Percentiles rank a stretch among this genome's conserved stretches.
Conservation (phyloP, 2,888 invertebrate species). For the Cephus spinipes region DNA sequence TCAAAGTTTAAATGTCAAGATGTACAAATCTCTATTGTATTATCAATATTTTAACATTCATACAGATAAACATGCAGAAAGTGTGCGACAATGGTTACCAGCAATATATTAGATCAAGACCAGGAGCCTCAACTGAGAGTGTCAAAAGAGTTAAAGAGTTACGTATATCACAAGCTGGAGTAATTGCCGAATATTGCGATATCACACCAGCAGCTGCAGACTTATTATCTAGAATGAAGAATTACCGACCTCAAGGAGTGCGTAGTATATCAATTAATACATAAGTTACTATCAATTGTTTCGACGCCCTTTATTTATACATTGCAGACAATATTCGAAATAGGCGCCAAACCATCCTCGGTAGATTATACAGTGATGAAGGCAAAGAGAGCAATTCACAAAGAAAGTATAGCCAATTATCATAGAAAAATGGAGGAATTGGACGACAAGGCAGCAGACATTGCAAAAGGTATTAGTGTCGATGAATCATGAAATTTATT, state of each 20-base stretch:
- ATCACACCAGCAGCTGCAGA: conserved; percentile 40
- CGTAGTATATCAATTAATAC: conserved; percentile 55
- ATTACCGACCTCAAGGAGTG: conserved; percentile 81
- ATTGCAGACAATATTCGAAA: conserved; percentile 92
- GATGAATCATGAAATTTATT: not conserved
- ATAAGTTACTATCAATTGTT: not conserved
- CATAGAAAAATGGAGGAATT: conserved; percentile 64
- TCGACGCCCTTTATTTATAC: not conserved
- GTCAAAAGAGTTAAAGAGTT: conserved; percentile 86
- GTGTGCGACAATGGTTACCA: conserved; percentile 91
- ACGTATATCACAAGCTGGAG: conserved; percentile 69
- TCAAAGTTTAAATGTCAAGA: conserved; percentile 3
- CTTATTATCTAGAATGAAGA: conserved; percentile 77
- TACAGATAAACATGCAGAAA: conserved; percentile 73
- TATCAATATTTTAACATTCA: conserved; percentile 26
- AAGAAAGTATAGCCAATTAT: conserved; percentile 70
- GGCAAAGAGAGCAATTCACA: conserved; percentile 81
- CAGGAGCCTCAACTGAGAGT: conserved; percentile 89
- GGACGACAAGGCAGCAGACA: conserved; percentile 38
- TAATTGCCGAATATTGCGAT: conserved; percentile 72
- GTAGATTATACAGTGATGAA: conserved; percentile 88
- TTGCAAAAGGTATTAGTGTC: conserved; percentile 14
- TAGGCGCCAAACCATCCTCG: conserved; percentile 84
- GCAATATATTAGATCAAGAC: conserved; percentile 89
- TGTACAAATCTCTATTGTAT: conserved; percentile 19